phyloP scores from a whole-genome alignment of 2,113 vertebrate species.

The Malurus alboscapulatus region DNA sequence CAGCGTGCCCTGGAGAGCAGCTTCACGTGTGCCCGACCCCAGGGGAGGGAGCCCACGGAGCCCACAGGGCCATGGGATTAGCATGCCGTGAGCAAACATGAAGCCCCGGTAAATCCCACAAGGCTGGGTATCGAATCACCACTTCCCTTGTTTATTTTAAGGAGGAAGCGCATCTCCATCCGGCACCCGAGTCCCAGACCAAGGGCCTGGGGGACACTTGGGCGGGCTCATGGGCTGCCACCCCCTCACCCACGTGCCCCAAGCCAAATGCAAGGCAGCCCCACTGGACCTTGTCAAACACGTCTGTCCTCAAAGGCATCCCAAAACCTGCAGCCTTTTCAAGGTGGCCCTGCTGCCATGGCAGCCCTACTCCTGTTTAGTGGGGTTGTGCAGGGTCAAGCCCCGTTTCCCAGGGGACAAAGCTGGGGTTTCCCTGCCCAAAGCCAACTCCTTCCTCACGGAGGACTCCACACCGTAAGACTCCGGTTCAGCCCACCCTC shows the following conservation, averaged over 20 bases:
- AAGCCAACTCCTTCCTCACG: fast-evolving
- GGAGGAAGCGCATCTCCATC: background rate
- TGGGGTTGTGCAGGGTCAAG: fast-evolving
- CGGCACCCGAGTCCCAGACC: background rate
- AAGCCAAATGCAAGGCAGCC: background rate
- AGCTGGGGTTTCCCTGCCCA: background rate
- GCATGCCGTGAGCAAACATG: background rate
- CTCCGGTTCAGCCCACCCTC: fast-evolving
- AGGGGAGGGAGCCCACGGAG: fast-evolving
- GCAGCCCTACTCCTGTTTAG: fast-evolving
- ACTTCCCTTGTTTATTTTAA: slow-evolving; percentile 54
- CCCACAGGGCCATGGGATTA: background rate
- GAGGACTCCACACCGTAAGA: fast-evolving
- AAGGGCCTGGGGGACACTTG: background rate
- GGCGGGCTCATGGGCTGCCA: background rate
- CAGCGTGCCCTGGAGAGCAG: fast-evolving
- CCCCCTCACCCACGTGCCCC: fast-evolving
- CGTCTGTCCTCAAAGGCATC: fast-evolving
- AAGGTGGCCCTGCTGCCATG: fast-evolving
- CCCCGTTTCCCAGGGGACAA: background rate
- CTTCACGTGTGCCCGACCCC: fast-evolving
- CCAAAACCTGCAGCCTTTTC: background rate
- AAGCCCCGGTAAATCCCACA: background rate
- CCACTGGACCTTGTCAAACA: too few relatives aligned
- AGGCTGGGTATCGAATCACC: background rate